Base-by-base conservation (phyloP, 2,888 invertebrate genomes). In the Xylophagus ater region DNA sequence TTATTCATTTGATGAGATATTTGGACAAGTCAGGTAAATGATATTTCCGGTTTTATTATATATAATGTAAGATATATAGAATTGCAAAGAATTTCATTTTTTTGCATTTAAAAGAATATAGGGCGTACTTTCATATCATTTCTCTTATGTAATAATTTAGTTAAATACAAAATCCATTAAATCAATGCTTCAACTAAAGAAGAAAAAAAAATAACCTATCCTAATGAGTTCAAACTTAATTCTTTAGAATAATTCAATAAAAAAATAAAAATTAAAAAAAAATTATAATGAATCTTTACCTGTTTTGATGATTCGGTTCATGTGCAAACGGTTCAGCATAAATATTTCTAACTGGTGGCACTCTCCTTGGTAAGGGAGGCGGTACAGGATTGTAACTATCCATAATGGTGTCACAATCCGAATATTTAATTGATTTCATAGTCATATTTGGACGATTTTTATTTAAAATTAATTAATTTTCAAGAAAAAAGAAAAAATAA, bases 351-450 rank as follows among this genome's bases (percentile, higher is more conserved):
- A 59, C 58, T 35, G 65, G 65, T 40, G 65, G 65, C 48, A 65
- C 63, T 37, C 65, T 57, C 21, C 65, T 56, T 45, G 65, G 65
- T 46, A 65, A 52, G 37, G 65, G 65, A 15, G 65, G 65, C 47
- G 65, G 65, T 48, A 65, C 64, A 37, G 65, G 65, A 58, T 65
- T 65, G 54, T 64, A 65, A 49, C 64, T 62, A 56, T 65, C 65
- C 65, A 65, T 65, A 54, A 65, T 65, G 50, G 65, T 64, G 60
- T 65, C 65, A 63, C 65, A 65, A 62, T 65, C 65, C 52, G 64
- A 61, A 54, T 65, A 65, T 57, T 65, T 65, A 52, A 65, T 65
- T 53, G 65, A 65, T 62, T 65, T 65, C 65, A 64, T 65, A 56
- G 65, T 65, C 65, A 65, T 65, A 39, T 42, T 49, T 45, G 14